Evolutionary conservation across 2,797 vertebrate species (phyloP).

Genomic region (Babyrousa celebensis): DNA sequence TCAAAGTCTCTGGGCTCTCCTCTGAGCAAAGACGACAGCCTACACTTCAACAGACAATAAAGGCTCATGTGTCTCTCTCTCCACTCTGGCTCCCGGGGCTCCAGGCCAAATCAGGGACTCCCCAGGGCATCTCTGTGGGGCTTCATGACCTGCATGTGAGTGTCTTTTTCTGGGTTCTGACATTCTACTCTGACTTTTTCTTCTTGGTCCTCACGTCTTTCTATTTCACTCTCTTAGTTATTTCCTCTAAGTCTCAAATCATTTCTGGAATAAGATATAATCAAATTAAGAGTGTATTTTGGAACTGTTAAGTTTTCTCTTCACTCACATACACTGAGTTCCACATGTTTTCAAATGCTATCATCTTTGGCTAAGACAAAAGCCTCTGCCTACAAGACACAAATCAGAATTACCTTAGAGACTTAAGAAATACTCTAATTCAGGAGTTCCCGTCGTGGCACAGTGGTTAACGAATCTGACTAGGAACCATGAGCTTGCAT

Average conservation of each 20-base stretch:
- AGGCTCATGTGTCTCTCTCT: not conserved
- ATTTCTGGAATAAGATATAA: constrained; percentile 30
- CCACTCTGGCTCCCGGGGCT: not conserved
- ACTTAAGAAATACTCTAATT: constrained; percentile 14
- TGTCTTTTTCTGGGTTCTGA: not conserved
- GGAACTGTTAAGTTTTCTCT: constrained; percentile 20
- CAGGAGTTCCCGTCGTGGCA: not conserved
- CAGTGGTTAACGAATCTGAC: no score
- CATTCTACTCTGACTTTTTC: not conserved
- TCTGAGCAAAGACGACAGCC: not conserved
- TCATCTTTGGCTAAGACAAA: constrained; percentile 33
- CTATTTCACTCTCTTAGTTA: not conserved
- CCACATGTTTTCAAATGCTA: not conserved
- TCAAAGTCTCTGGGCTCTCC: not conserved
- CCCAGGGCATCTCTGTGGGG: not conserved
- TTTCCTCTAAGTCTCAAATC: not conserved
- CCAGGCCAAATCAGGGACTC: not conserved
- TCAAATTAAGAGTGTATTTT: not conserved
- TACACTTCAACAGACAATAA: not conserved
- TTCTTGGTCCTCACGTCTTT: not conserved
- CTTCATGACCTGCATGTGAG: not conserved
- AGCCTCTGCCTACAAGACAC: not conserved
- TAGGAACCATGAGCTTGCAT: no score
- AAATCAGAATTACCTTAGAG: not conserved
- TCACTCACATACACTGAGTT: not conserved